Base-by-base conservation (phyloP, 2,797 vertebrate genomes). In the Eurystomus glaucurus region DNA sequence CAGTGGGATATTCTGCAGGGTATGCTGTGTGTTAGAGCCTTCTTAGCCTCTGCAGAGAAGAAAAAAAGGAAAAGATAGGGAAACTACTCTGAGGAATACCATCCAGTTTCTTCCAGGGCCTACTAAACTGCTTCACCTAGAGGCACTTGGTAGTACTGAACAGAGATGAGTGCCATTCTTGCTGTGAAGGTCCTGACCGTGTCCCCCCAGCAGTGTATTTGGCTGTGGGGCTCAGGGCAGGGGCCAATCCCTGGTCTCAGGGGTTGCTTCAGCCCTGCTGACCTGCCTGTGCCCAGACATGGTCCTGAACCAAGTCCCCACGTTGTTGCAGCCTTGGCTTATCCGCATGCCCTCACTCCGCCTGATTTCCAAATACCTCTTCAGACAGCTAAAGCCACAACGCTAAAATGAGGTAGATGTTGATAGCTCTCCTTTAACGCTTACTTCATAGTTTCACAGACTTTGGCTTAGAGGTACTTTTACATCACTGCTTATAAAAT, bases 301-400 rank as follows among this genome's bases (percentile, higher is more conserved):
- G 46, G 26, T 8, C 21, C 12, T n/a, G 39, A 41, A 54, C 4
- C 16, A 48, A 60, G 22, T 4, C 9, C 6, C 6, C 2, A 58
- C 3, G 6, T 6, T 0, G 0, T 29, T 16, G 26, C 41, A 43
- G 14, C 13, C 26, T 46, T 15, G 16, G 12, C 9, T 17, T 6
- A 6, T n/a, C 19, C 37, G 35, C 23, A n/a, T 52, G 9, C 37
- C 16, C 16, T n/a, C 43, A 46, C 39, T 2, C 0, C 37, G 19
- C 21, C 21, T 48, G 37, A 26, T 78, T 69, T 87, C 66, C 22
- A 69, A 69, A 48, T 46, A 35, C 22, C 20, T 69, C 31, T 57
- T 81, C 31, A 33, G 33, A 29, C 31, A 79, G 10, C 17, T 33
- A 58, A 85, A 90, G n/a, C 6, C 37, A 25, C 21, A 64, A 18